Evolutionary conservation across 2,888 invertebrate species (phyloP).

Genomic region (Cephus spinipes): DNA sequence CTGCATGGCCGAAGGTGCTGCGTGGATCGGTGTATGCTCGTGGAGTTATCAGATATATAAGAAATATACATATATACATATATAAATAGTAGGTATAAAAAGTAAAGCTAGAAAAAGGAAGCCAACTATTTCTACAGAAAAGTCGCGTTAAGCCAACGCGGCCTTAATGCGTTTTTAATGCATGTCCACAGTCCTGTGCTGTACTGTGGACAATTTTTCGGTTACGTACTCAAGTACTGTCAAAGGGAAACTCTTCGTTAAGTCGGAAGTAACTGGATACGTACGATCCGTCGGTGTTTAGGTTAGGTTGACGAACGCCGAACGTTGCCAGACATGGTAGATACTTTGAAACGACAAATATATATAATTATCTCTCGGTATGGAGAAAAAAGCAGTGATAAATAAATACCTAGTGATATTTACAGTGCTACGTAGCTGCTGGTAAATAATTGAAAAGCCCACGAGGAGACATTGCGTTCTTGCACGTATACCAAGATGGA

Average conservation of each 20-base stretch:
- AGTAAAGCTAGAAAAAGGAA: slow-evolving; percentile 22
- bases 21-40: slow-evolving; percentile 17
- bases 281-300: neutral
- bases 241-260: neutral
- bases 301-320: neutral
- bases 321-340: neutral
- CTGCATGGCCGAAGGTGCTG: slow-evolving; percentile 42
- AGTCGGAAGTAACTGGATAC: neutral
- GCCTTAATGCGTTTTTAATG: slow-evolving; percentile 52
- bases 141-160: slow-evolving; percentile 17
- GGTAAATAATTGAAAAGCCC: slow-evolving; percentile 1
- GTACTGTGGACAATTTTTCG: slow-evolving; percentile 1
- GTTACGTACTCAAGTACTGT: neutral
- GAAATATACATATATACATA: neutral
- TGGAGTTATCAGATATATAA: neutral
- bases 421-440: neutral
- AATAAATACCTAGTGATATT: neutral
- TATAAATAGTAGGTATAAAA: neutral
- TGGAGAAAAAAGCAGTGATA: neutral
- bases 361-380: neutral
- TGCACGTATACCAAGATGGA: slow-evolving; percentile 31
- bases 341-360: neutral
- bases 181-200: slow-evolving; percentile 24
- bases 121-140: slow-evolving; percentile 3
- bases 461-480: slow-evolving; percentile 26